Percentiles rank a stretch among this genome's conserved stretches.
Conservation (phyloP, 1,140 invertebrate genomes). For the Lepidurus couesii region DNA sequence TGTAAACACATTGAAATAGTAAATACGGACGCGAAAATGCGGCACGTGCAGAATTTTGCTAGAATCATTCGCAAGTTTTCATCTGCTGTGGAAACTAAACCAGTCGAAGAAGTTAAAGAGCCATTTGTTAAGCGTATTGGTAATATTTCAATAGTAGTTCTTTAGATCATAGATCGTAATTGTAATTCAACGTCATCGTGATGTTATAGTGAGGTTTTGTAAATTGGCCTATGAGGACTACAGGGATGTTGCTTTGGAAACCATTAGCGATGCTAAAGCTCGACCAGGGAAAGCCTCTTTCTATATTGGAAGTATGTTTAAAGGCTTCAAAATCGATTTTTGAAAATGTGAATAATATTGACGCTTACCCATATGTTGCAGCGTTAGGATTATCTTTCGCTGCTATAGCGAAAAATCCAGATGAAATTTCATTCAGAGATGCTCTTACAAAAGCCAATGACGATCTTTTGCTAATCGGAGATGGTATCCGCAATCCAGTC, state of each 20-base stretch:
- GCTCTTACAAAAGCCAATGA: constrained; percentile 40
- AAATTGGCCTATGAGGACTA: constrained; percentile 45
- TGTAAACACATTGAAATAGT: background rate
- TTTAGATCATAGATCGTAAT: background rate
- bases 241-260: constrained; percentile 45
- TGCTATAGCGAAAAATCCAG: constrained; percentile 44
- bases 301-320: background rate
- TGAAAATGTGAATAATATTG: background rate
- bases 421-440: constrained; percentile 42
- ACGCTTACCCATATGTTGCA: constrained; percentile 8
- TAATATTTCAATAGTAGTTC: background rate
- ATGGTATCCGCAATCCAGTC: constrained; percentile 42
- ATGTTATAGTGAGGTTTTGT: constrained; percentile 38
- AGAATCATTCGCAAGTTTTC: background rate
- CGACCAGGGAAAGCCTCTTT: constrained; percentile 42
- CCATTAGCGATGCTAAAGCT: constrained; percentile 41
- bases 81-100: background rate
- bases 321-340: background rate
- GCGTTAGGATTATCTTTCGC: constrained; percentile 37
- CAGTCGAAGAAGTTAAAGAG: background rate
- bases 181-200: background rate
- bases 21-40: background rate
- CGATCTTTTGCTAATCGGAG: constrained; percentile 42
- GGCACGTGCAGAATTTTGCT: background rate
- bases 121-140: background rate